Conservation (phyloP, 2,888 invertebrate species). For the Bellardia pandia region DNA sequence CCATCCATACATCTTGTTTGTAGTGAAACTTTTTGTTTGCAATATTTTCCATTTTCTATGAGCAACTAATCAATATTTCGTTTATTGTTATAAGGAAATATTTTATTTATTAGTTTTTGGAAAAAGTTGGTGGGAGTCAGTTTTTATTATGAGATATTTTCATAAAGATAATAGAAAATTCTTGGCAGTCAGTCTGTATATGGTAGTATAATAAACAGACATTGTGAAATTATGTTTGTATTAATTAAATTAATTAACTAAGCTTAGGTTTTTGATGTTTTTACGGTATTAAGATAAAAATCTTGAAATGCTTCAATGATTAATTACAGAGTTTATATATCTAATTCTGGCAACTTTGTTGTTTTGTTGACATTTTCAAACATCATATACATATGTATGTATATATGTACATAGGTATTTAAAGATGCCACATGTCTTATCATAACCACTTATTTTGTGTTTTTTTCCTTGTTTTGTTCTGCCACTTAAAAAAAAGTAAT, state of each 20-base stretch:
- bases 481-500: not conserved
- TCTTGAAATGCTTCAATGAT: too few relatives aligned
- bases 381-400: too few relatives aligned
- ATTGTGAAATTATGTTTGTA: too few relatives aligned
- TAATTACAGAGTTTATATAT: too few relatives aligned
- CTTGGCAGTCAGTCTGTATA: too few relatives aligned
- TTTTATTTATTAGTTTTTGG: conserved; percentile 5
- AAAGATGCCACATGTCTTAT: not conserved
- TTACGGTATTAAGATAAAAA: too few relatives aligned
- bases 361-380: not conserved
- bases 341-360: too few relatives aligned
- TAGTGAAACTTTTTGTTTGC: not conserved
- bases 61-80: not conserved
- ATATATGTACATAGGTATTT: not conserved
- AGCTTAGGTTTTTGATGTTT: too few relatives aligned
- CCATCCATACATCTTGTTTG: not conserved
- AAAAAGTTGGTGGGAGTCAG: conserved; percentile 32
- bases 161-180: not conserved
- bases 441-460: not conserved
- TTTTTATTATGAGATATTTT: conserved; percentile 42
- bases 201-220: too few relatives aligned
- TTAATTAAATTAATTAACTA: too few relatives aligned
- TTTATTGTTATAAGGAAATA: not conserved
- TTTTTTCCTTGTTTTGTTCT: not conserved
- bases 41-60: not conserved